Percentiles rank a stretch among this genome's conserved stretches.
phyloP scores from a whole-genome alignment of 1,140 invertebrate genomes.

The Homalodisca vitripennis region DNA sequence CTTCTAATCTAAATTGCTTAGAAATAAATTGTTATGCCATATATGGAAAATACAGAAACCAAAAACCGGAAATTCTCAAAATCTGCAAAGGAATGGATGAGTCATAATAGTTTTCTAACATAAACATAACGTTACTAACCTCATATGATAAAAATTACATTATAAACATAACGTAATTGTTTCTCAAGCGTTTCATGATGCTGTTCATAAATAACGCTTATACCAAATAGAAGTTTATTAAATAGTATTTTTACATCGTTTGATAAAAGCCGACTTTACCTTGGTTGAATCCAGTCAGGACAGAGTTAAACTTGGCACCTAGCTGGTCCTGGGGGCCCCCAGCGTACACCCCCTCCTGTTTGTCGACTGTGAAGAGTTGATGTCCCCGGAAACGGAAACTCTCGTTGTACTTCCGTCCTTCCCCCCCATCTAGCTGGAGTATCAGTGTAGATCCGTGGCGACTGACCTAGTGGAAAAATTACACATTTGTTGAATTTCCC shows the following conservation, averaged over 20 bases:
- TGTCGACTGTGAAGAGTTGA: slow-evolving; percentile 61
- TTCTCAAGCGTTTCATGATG: slow-evolving; percentile 40
- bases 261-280: too few species aligned
- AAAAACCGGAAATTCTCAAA: too few species aligned
- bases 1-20: too few species aligned
- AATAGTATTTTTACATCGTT: too few species aligned
- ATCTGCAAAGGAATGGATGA: neutral
- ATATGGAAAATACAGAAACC: too few species aligned
- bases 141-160: neutral
- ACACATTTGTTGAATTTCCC: too few species aligned
- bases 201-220: slow-evolving; percentile 61
- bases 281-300: too few species aligned
- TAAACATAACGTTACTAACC: too few species aligned
- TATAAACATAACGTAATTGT: neutral
- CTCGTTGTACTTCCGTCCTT: slow-evolving; percentile 66
- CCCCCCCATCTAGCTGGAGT: slow-evolving; percentile 67
- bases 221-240: slow-evolving; percentile 61
- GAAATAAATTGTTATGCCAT: too few species aligned
- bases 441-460: slow-evolving; percentile 63
- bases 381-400: slow-evolving; percentile 60
- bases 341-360: slow-evolving; percentile 64
- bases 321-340: too few species aligned
- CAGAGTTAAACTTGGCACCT: too few species aligned
- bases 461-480: too few species aligned
- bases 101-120: neutral